A percentile compares a stretch with the other conserved stretches of the same genome.
Conservation (phyloP, 1,140 invertebrate species). For the Plectrocnemia conspersa region DNA sequence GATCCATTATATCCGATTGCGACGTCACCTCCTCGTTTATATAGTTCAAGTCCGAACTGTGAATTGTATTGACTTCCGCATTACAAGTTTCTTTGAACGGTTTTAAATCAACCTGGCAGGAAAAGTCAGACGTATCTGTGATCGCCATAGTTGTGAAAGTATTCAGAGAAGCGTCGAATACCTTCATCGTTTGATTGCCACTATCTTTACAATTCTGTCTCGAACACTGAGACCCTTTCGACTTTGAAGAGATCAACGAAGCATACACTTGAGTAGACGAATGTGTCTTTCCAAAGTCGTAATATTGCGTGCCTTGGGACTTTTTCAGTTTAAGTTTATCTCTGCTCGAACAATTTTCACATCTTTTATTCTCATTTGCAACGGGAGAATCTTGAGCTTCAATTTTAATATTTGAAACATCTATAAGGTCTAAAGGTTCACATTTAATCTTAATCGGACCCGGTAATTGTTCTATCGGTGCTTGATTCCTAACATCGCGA, state of each 20-base stretch:
- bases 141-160: too few species aligned
- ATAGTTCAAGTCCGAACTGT: background rate
- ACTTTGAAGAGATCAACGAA: constrained; percentile 30
- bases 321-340: too few species aligned
- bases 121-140: background rate
- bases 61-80: background rate
- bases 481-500: too few species aligned
- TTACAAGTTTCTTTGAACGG: constrained; percentile 19
- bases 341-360: too few species aligned
- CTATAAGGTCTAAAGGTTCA: too few species aligned
- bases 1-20: constrained; percentile 25
- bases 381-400: too few species aligned
- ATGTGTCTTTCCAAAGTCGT: constrained; percentile 20
- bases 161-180: too few species aligned
- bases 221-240: constrained; percentile 22
- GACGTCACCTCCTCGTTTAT: background rate
- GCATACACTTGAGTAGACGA: constrained; percentile 31
- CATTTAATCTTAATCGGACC: too few species aligned
- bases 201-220: constrained; percentile 13
- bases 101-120: background rate
- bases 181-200: constrained; percentile 18
- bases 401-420: too few species aligned
- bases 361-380: too few species aligned
- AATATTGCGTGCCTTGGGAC: constrained; percentile 27
- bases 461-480: too few species aligned